Conservation (phyloP, 2,888 invertebrate species). For the Ecliptopera silaceata region DNA sequence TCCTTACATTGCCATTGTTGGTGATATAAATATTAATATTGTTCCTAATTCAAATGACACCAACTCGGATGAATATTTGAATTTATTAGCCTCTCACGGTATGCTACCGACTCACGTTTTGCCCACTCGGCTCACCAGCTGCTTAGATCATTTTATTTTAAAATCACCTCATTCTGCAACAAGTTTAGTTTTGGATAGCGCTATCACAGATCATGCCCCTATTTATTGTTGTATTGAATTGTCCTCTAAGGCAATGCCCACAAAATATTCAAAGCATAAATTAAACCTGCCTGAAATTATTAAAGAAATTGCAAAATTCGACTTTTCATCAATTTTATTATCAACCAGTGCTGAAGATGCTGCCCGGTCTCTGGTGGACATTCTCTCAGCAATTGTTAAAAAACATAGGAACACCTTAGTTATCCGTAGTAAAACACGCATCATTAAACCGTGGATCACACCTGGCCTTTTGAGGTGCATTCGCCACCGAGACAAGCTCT, state of each 20-base stretch:
- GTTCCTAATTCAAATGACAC: not conserved
- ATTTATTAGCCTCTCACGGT: not conserved
- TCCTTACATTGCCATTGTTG: not conserved
- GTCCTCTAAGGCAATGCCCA: not conserved
- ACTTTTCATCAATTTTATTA: not conserved
- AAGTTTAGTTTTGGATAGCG: not conserved
- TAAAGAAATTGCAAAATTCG: not conserved
- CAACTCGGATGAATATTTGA: not conserved
- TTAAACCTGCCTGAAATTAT: not conserved
- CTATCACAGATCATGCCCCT: not conserved
- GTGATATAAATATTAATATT: not conserved
- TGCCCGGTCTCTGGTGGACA: not conserved
- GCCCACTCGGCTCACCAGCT: not conserved
- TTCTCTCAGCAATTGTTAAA: not conserved
- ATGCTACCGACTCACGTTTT: not conserved
- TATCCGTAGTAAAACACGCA: not conserved
- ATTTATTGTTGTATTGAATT: not conserved
- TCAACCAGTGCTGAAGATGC: not conserved
- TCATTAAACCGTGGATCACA: not conserved
- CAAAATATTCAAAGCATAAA: not conserved
- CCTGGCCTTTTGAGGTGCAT: too few species aligned
- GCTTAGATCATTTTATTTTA: not conserved
- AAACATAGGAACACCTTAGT: not conserved
- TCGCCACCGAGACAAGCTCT: not conserved
- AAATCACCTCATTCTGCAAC: not conserved